A percentile compares a stretch with the other conserved stretches of the same genome.
These are phyloP conservation scores for Amblyornis subalaris DNA, from an alignment of 2,113 vertebrate genomes.

Conservation along the genomic window DNA sequence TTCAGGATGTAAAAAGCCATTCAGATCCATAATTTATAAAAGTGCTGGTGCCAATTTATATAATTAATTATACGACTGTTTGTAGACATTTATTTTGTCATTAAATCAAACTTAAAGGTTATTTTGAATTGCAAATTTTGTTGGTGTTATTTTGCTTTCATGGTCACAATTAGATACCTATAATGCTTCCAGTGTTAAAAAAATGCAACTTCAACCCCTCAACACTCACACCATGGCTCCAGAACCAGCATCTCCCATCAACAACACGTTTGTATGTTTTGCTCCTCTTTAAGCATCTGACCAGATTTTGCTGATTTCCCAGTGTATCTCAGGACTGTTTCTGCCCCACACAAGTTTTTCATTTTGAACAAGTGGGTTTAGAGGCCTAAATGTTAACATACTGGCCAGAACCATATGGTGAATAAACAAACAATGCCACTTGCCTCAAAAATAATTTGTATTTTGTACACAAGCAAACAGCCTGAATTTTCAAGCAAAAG, in stretches of 20 bases:
- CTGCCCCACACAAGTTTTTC: background rate
- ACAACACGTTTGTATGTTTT: background rate
- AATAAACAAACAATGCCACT: background rate
- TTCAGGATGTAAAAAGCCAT: background rate
- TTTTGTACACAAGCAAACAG: background rate
- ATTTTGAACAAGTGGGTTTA: background rate
- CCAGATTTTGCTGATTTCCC: background rate
- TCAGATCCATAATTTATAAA: background rate
- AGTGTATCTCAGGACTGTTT: background rate
- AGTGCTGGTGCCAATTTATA: background rate
- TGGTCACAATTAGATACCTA: background rate
- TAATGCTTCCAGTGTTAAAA: background rate
- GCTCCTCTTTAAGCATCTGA: background rate
- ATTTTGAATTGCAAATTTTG: background rate
- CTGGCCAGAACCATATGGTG: background rate
- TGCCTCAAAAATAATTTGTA: background rate
- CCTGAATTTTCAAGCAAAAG: background rate
- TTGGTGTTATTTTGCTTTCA: constrained; percentile 17
- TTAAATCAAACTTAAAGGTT: background rate
- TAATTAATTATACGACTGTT: background rate
- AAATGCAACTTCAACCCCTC: background rate
- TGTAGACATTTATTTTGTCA: background rate
- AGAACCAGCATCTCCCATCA: background rate
- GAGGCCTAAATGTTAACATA: background rate
- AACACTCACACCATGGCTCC: background rate